Conservation (phyloP, 2,797 vertebrate species). For the Naso thynnoides region DNA sequence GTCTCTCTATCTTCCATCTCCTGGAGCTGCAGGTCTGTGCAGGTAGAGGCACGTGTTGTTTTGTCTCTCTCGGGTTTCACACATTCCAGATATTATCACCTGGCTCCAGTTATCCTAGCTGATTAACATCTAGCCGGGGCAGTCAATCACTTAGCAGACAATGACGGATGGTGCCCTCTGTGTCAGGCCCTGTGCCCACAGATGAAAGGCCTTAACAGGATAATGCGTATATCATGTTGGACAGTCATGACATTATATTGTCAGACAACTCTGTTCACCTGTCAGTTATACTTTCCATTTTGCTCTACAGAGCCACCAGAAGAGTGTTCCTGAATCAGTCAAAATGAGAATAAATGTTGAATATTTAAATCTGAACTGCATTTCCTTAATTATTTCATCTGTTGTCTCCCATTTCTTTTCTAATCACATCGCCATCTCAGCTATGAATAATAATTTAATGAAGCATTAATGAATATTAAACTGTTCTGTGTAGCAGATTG, state of each 20-base stretch:
- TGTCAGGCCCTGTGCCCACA: constrained; percentile 47
- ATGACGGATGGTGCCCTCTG: constrained; percentile 57
- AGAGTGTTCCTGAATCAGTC: constrained; percentile 33
- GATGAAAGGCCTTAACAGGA: constrained; percentile 46
- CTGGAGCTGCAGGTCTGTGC: constrained; percentile 42
- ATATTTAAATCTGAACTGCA: constrained; percentile 70
- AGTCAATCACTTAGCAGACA: constrained; percentile 65
- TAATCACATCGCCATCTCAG: constrained; percentile 71
- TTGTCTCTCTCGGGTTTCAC: constrained; percentile 75
- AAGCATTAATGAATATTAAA: constrained; percentile 72
- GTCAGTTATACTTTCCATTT: constrained; percentile 39
- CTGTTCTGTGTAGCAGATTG: constrained; percentile 64
- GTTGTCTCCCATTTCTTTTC: constrained; percentile 69
- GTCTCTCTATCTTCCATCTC: constrained; percentile 46
- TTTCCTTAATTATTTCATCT: constrained; percentile 75
- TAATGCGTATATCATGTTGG: constrained; percentile 21
- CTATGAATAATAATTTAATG: constrained; percentile 80
- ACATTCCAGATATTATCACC: constrained; percentile 80
- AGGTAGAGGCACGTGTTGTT: constrained; percentile 69
- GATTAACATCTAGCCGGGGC: constrained; percentile 64
- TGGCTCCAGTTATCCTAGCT: constrained; percentile 56
- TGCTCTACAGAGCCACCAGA: constrained; percentile 24
- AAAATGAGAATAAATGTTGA: constrained; percentile 53
- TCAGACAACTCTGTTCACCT: constrained; percentile 29
- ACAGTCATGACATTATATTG: constrained; percentile 36